Evolutionary conservation across 1,140 invertebrate genomes (phyloP).

Genomic region (Contarinia nasturtii): DNA sequence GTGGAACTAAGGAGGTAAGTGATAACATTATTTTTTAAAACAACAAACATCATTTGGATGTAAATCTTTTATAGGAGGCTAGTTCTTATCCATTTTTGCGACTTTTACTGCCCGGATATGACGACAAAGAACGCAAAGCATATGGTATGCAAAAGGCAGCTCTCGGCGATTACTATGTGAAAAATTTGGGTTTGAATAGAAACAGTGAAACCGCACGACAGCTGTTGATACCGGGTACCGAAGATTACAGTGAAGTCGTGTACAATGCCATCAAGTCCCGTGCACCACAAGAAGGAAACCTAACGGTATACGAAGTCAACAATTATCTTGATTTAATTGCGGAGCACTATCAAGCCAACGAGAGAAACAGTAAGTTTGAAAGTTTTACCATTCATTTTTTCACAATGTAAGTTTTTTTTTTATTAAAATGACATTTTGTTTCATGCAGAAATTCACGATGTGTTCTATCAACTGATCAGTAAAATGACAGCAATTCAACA

Average conservation of each 20-base stretch:
- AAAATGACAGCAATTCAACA: constrained; percentile 50
- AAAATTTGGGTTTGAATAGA: constrained; percentile 43
- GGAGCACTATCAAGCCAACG: constrained; percentile 30
- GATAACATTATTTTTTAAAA: too few species aligned
- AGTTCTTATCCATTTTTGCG: constrained; percentile 52
- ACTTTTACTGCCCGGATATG: constrained; percentile 47
- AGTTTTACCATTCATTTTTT: constrained; percentile 3
- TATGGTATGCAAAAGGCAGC: constrained; percentile 46
- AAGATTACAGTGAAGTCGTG: constrained; percentile 59
- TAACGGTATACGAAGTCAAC: constrained; percentile 47
- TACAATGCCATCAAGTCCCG: constrained; percentile 46
- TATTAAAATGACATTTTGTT: constrained; percentile 1
- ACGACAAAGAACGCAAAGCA: constrained; percentile 34
- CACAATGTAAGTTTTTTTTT: constrained; percentile 1
- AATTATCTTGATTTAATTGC: constrained; percentile 47
- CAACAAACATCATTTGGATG: too few species aligned
- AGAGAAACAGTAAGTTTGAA: constrained; percentile 17
- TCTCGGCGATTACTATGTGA: constrained; percentile 43
- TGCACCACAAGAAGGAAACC: constrained; percentile 24
- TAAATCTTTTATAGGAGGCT: constrained; percentile 13
- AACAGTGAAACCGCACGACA: constrained; percentile 29
- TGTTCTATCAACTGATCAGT: constrained; percentile 31
- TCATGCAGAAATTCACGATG: constrained; percentile 27
- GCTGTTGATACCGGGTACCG: constrained; percentile 24
- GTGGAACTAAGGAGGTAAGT: too few species aligned